Evolutionary conservation across 2,888 invertebrate genomes (phyloP), one percentile per base, ranked within the genome.

Genomic region (Drosophila lutescens): DNA sequence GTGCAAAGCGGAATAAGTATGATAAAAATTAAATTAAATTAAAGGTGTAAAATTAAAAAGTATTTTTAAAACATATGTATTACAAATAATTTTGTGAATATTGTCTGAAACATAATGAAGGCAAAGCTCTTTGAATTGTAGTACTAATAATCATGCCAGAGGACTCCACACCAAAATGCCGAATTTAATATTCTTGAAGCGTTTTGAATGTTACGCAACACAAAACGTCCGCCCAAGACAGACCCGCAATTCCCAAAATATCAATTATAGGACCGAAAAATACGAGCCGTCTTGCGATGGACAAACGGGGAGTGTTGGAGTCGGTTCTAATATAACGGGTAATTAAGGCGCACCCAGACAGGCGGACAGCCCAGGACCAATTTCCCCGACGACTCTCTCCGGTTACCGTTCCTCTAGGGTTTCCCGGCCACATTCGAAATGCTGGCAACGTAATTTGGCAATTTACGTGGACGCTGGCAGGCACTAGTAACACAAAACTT

Each of bases 221-320:
- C 71, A 66, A 70, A 50, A 50, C 65, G 41, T 40, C 15, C 59
- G 36, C 43, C 47, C 61, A 62, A 40, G 59, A 68, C 60, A 34
- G 63, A 40, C 55, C 53, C 68, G 66, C 76, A 78, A 74, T 77
- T 80, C 75, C 80, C 82, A 75, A 81, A 80, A 89, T 87, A 85
- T 89, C 85, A 85, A 87, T 85, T 85, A 85, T 89, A 79, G 70
- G 70, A 63, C 75, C 74, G 49, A 62, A 83, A 83, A 83, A 83
- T 83, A 83, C 88, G 83, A 88, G 83, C 67, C 56, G 17, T 30
- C 15, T 40, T 26, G 36, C 60, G 7, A 43, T 9, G 41, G 49
- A 54, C 20, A 12, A 36, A 26, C 23, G 47, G 17, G 41, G 20
- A 40, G 40, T 40, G 53, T 20, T 9, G 55, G 36, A 57, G 61